Percentiles rank a stretch among this genome's conserved stretches.
phyloP scores from a whole-genome alignment of 2,888 invertebrate genomes.

The Agonum fuliginosum region DNA sequence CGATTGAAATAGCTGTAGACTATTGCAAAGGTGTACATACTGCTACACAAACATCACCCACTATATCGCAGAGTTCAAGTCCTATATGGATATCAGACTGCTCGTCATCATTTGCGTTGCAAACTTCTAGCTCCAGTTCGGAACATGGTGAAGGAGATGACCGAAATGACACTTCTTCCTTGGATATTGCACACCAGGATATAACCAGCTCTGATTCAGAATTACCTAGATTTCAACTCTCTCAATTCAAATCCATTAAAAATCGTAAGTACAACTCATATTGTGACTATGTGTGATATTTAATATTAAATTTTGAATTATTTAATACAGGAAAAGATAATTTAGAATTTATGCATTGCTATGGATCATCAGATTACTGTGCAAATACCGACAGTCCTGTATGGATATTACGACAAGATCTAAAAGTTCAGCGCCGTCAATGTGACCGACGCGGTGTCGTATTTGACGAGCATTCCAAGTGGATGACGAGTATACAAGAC shows the following conservation, averaged over 20 bases:
- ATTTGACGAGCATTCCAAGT: conserved; percentile 52
- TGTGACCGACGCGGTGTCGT: conserved; percentile 41
- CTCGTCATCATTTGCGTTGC: conserved; percentile 69
- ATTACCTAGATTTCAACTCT: conserved; percentile 37
- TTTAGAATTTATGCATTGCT: conserved; percentile 40
- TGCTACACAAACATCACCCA: conserved; percentile 70
- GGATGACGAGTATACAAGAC: conserved; percentile 21
- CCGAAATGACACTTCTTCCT: conserved; percentile 64
- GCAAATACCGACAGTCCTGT: conserved; percentile 40
- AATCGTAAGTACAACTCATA: conserved; percentile 43
- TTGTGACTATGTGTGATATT: background rate
- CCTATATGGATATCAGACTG: conserved; percentile 72
- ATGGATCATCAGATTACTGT: conserved; percentile 38
- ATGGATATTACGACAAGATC: conserved; percentile 46
- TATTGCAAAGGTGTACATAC: conserved; percentile 65
- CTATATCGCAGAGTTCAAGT: conserved; percentile 72
- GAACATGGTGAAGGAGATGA: conserved; percentile 64
- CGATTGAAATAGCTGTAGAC: conserved; percentile 55
- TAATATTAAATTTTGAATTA: background rate
- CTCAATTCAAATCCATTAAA: conserved; percentile 25
- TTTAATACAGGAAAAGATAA: conserved; percentile 40
- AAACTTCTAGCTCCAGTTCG: conserved; percentile 68
- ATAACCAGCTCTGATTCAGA: conserved; percentile 57
- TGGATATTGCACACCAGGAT: conserved; percentile 40
- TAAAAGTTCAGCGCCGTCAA: conserved; percentile 43